Base-by-base conservation (phyloP, 2,888 invertebrate genomes). In the Drosophila anomalata region DNA sequence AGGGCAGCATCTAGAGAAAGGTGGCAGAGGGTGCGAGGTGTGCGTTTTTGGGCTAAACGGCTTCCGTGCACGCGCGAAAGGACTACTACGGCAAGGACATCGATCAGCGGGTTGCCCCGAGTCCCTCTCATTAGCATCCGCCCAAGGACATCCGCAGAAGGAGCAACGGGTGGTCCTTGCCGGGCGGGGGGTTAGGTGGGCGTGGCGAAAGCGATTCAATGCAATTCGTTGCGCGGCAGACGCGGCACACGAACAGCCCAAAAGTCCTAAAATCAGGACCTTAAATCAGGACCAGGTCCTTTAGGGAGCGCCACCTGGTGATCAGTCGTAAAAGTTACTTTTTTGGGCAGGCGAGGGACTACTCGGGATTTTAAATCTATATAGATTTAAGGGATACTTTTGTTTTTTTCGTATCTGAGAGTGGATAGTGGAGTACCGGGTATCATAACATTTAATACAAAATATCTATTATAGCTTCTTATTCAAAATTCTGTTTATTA, bases 21-120 rank as follows among this genome's bases (percentile, higher is more conserved):
- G 39, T 47, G 12, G 50, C 17, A 42, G 20, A 52, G 17, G 33
- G 33, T n/a, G 9, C 22, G 56, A 33, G 36, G 20, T 9, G 29
- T 29, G 26, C 8, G 29, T 26, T 29, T 22, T 26, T 22, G 22
- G 29, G 36, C 20, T 5, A 24, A 36, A 12, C 67, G 63, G 87
- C 80, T 81, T 87, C 81, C 54, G 81, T 81, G 81, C 81, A 87
- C 81, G 88, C 81, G 85, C 36, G 20, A 66, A 76, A 59, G 65
- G 68, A 67, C 57, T 17, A 17, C 17, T 1, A 52, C 17, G 9
- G 58, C 54, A 73, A 82, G 83, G 86, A 82, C 83, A 65, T 39
- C 12, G 58, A 83, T 17, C 82, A 82, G 88, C 83, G 63, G 86
- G 76, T 59, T 46, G 9, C 29, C 29, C 33, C 42, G 42, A 22